Evolutionary conservation across 30 jellyfish, hydroid and myxozoan genomes (phyloP), one percentile per base, ranked within the genome.

Genomic region (Aurelia coerulea): DNA sequence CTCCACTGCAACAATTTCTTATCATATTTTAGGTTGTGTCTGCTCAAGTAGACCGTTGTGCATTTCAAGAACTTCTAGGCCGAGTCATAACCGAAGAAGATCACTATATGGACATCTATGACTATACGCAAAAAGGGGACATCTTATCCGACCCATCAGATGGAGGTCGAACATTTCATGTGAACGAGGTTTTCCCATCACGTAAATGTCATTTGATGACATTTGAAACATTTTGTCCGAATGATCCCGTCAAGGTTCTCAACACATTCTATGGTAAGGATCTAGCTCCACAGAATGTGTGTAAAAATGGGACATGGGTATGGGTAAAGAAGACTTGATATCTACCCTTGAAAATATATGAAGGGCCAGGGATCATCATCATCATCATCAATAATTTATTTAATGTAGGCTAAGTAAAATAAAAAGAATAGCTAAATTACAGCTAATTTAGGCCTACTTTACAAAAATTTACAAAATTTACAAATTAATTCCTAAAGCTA

Each of bases 11-110:
- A n/a, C n/a, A 5, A 46, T 46, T 46, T 46, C 56, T 46, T 9
- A 4, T 46, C 14, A 46, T 9, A 0, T 6, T 46, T 13, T 9
- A 46, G 56, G 56, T 46, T 46, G 56, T 46, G 56, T 46, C 56
- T 5, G 56, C 73, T 10, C 86, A 95, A 62, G 56, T 80, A 46
- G 99, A 95, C 87, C 97, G 84, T 62, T 95, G 97, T 63, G 85
- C 97, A 10, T 95, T 89, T 73, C 95, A 84, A 76, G 99, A 95
- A 60, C 99, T 97, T 2, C 88, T 95, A 10, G 99, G 97, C n/a
- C 76, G 99, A 18, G 65, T 95, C 39, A 84, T 95, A 9, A 56
- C 84, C 39, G 90, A 90, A 15, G 90, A 90, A 15, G 80, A 76
- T 60, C 84, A 74, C 35, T 97, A 90, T 52, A 15, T 95, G 86